Evolutionary conservation across 2,113 vertebrate species (phyloP).

Genomic region (Phylloscopus trochilus): DNA sequence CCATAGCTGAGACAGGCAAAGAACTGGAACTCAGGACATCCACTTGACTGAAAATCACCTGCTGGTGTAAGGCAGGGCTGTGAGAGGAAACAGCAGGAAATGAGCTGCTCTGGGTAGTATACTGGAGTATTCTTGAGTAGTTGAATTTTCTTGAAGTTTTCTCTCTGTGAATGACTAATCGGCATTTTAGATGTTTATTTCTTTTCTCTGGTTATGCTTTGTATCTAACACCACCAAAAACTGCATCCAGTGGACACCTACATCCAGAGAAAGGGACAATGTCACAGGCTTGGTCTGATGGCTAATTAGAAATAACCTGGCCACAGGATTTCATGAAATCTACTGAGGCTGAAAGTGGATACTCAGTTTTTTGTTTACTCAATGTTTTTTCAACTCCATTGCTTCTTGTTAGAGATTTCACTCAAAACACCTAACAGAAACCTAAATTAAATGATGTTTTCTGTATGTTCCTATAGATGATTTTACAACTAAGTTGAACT

Average conservation of each 20-base stretch:
- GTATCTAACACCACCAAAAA: neutral
- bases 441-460: neutral
- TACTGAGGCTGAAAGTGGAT: neutral
- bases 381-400: neutral
- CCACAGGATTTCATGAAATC: neutral
- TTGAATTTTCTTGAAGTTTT: neutral
- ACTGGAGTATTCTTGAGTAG: neutral
- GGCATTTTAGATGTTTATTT: neutral
- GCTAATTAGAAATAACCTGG: neutral
- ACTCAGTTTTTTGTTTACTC: neutral
- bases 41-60: neutral
- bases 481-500: neutral
- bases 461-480: neutral
- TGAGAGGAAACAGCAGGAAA: neutral
- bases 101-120: neutral
- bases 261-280: neutral
- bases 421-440: neutral
- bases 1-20: neutral
- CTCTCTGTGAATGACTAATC: neutral
- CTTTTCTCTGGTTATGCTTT: neutral
- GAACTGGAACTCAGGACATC: no score
- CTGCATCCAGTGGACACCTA: neutral
- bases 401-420: neutral
- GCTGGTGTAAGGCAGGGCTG: neutral
- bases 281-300: neutral